Evolutionary conservation across 2,113 vertebrate genomes (phyloP).

Genomic region (Microcebus tavaratra): DNA sequence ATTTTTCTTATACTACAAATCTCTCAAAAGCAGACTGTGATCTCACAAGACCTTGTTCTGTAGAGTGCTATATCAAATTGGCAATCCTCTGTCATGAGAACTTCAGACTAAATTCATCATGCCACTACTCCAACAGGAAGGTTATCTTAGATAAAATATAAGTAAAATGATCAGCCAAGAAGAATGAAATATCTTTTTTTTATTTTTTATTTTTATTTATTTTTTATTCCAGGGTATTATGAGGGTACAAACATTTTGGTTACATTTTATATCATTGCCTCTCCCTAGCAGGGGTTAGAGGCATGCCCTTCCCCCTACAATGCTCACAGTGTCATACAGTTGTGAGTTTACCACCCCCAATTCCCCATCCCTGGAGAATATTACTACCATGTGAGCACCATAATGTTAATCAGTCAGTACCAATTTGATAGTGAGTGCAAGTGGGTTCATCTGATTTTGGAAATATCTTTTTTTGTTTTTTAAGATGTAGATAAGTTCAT

Average conservation of each 20-base stretch:
- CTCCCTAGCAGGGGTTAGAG: too few relatives aligned
- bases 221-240: too few relatives aligned
- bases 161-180: neutral
- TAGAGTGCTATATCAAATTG: neutral
- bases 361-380: too few relatives aligned
- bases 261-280: too few relatives aligned
- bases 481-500: neutral
- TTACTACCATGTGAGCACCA: too few relatives aligned
- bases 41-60: neutral
- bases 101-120: constrained; percentile 14
- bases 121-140: neutral
- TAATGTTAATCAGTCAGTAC: too few relatives aligned
- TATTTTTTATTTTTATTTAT: neutral
- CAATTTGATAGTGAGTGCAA: too few relatives aligned
- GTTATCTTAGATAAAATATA: neutral
- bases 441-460: too few relatives aligned
- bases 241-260: too few relatives aligned
- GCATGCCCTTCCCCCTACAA: too few relatives aligned
- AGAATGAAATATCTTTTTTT: neutral
- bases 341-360: too few relatives aligned
- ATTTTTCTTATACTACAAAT: neutral
- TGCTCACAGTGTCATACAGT: too few relatives aligned
- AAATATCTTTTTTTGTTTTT: neutral
- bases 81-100: neutral
- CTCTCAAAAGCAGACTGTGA: neutral